These are phyloP conservation scores for Pollenia griseotomentosa DNA, from an alignment of 2,888 invertebrate genomes.

Conservation along the genomic window DNA sequence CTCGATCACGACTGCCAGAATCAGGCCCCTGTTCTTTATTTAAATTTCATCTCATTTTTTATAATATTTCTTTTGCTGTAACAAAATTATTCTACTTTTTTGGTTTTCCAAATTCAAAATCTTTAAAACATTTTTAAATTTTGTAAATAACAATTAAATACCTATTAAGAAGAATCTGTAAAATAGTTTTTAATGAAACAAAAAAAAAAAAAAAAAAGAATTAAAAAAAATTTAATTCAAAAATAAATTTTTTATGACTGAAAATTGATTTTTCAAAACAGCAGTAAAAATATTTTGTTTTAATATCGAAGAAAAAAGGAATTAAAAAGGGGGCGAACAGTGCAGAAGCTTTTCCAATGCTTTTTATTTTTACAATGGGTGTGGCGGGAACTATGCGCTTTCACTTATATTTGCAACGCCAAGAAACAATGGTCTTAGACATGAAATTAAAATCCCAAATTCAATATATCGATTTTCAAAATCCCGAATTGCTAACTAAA, in stretches of 20 bases:
- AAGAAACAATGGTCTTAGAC: too few species aligned
- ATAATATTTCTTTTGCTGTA: constrained; percentile 32
- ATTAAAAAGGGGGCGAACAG: not conserved
- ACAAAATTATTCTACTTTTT: constrained; percentile 50
- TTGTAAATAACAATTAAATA: constrained; percentile 30
- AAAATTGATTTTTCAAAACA: constrained; percentile 63
- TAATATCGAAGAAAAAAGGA: not conserved
- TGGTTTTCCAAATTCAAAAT: constrained; percentile 47
- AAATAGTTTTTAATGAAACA: constrained; percentile 43
- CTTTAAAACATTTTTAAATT: constrained; percentile 15
- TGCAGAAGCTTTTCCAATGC: not conserved
- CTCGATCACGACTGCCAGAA: too few species aligned
- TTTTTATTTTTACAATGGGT: too few species aligned
- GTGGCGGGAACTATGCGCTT: too few species aligned
- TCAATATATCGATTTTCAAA: too few species aligned
- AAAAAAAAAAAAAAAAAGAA: constrained; percentile 11
- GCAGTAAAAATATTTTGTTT: constrained; percentile 54
- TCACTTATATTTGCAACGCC: too few species aligned
- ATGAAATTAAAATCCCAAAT: too few species aligned
- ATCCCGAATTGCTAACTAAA: too few species aligned
- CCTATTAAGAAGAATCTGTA: constrained; percentile 38
- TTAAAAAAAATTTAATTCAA: constrained; percentile 26
- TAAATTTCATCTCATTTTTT: constrained; percentile 25
- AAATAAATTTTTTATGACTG: constrained; percentile 50
- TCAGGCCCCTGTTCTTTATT: too few species aligned